Evolutionary conservation across 1,140 invertebrate species (phyloP).

Genomic region (Aradophagus sp.): DNA sequence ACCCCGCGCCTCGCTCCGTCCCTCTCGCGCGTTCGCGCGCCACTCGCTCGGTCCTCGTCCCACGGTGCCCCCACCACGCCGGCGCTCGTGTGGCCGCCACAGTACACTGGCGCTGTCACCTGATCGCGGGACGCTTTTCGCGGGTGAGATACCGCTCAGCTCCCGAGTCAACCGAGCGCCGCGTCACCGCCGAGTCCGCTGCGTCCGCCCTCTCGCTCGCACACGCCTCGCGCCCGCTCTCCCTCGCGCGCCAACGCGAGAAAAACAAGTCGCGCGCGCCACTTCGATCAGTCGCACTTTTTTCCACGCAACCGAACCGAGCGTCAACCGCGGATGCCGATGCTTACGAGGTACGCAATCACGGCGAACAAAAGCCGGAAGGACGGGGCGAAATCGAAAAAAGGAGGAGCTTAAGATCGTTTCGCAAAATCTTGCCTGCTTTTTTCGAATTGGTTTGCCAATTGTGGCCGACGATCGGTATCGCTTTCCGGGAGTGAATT

Average conservation of each 20-base stretch:
- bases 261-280: constrained; percentile 34
- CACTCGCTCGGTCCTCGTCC: constrained; percentile 49
- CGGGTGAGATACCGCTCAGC: constrained; percentile 71
- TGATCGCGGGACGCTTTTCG: constrained; percentile 72
- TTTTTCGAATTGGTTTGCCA: no score
- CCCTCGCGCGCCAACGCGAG: constrained; percentile 46
- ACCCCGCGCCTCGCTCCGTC: constrained; percentile 29
- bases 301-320: no score
- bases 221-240: constrained; percentile 26
- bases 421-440: no score
- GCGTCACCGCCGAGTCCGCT: constrained; percentile 57
- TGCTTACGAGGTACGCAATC: no score
- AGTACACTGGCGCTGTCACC: constrained; percentile 68
- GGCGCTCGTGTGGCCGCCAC: constrained; percentile 55
- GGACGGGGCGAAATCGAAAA: no score
- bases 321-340: no score
- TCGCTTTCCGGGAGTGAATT: no score
- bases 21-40: constrained; percentile 25
- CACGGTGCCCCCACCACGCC: constrained; percentile 48
- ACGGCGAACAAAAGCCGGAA: no score
- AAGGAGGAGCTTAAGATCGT: no score
- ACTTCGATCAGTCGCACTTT: constrained; percentile 39
- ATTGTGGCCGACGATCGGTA: no score
- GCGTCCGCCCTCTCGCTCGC: not conserved
- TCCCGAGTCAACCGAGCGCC: constrained; percentile 69